phyloP scores from a whole-genome alignment of 2,113 vertebrate species.

The Notechis scutatus region DNA sequence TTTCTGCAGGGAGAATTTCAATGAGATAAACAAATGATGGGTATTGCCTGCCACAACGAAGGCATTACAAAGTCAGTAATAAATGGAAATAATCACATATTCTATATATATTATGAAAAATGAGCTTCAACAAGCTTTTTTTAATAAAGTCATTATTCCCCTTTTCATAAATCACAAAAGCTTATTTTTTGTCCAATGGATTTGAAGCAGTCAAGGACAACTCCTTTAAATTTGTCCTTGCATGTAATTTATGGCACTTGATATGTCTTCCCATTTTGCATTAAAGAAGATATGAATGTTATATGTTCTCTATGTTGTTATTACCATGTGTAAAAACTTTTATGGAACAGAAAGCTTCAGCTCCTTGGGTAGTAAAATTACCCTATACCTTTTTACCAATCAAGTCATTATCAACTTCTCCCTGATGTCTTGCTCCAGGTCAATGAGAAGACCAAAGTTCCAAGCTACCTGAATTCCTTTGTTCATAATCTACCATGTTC shows the following conservation, averaged over 20 bases:
- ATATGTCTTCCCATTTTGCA: constrained; percentile 37
- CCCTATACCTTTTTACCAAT: not conserved
- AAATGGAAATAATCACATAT: constrained; percentile 44
- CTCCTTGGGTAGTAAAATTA: not conserved
- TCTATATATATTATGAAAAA: constrained; percentile 57
- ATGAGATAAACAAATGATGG: constrained; percentile 54
- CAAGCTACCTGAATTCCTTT: not conserved
- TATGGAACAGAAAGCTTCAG: not conserved
- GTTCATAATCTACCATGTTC: not conserved
- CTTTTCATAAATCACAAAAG: constrained; percentile 52
- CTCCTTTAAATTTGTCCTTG: constrained; percentile 51
- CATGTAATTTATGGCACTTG: constrained; percentile 38
- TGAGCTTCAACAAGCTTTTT: constrained; percentile 41
- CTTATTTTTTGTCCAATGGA: constrained; percentile 46
- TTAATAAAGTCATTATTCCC: constrained; percentile 60
- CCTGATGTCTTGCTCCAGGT: not conserved
- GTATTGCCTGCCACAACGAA: constrained; percentile 30
- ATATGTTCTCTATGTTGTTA: not conserved
- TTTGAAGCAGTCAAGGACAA: constrained; percentile 50
- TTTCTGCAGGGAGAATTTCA: constrained; percentile 39
- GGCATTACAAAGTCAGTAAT: constrained; percentile 41
- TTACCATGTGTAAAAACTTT: constrained; percentile 6
- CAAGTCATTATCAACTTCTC: not conserved
- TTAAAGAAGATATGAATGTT: constrained; percentile 10
- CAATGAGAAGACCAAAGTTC: not conserved